Percentiles rank a stretch among this genome's conserved stretches.
These are phyloP conservation scores for Taphrorychus bicolor DNA, from an alignment of 2,888 invertebrate genomes.

Conservation along the genomic window DNA sequence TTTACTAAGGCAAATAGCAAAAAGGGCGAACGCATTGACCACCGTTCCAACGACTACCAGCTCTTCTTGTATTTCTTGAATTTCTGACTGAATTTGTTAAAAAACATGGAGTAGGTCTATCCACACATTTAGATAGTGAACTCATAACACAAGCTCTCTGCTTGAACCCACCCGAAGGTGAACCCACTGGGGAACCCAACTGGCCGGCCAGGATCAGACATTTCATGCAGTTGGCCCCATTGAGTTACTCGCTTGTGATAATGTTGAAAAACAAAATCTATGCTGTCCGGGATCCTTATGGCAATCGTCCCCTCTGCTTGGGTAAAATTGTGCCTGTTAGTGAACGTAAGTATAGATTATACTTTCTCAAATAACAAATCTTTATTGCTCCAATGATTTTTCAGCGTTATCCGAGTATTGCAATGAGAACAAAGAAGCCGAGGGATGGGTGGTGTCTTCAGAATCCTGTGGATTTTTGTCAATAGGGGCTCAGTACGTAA, in stretches of 20 bases:
- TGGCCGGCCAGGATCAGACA: slow-evolving; percentile 93
- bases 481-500: slow-evolving; percentile 89
- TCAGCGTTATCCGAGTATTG: slow-evolving; percentile 60
- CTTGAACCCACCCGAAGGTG: slow-evolving; percentile 87
- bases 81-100: slow-evolving; percentile 79
- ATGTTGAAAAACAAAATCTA: slow-evolving; percentile 94
- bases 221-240: slow-evolving; percentile 89
- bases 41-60: not conserved
- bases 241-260: slow-evolving; percentile 96
- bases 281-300: slow-evolving; percentile 95
- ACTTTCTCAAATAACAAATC: not conserved
- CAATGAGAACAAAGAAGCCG: slow-evolving; percentile 67
- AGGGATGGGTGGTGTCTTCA: slow-evolving; percentile 96
- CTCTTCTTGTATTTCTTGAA: slow-evolving; percentile 21
- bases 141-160: slow-evolving; percentile 96
- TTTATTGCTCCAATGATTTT: too few species aligned
- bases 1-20: too few species aligned
- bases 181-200: slow-evolving; percentile 80
- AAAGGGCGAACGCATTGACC: too few species aligned
- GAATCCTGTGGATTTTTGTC: slow-evolving; percentile 97
- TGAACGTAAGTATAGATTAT: slow-evolving; percentile 60
- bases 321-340: slow-evolving; percentile 85
- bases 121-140: slow-evolving; percentile 97
- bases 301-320: slow-evolving; percentile 94
- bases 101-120: slow-evolving; percentile 91